Conservation (phyloP, 2,888 invertebrate genomes). For the Aporophyla nigra region DNA sequence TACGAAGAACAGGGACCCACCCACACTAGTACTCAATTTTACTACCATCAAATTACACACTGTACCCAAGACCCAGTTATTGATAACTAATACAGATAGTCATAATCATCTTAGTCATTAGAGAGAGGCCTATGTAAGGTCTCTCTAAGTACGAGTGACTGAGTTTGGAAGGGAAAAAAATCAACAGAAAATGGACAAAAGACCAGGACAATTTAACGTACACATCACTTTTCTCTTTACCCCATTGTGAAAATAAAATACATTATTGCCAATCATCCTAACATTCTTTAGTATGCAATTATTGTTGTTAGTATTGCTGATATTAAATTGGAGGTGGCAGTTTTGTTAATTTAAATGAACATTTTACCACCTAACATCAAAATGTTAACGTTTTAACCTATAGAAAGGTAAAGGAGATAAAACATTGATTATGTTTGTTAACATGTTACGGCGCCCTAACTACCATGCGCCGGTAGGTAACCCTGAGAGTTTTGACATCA, state of each 20-base stretch:
- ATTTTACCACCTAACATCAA: slow-evolving; percentile 6
- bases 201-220: neutral
- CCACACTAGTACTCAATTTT: neutral
- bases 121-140: neutral
- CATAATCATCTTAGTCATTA: too few species aligned
- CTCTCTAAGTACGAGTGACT: neutral
- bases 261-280: neutral
- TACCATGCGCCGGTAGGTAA: slow-evolving; percentile 33
- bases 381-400: slow-evolving; percentile 23
- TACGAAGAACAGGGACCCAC: neutral
- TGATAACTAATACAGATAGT: neutral
- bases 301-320: slow-evolving; percentile 2
- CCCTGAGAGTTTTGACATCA: slow-evolving; percentile 51
- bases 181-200: neutral
- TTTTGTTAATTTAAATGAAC: neutral
- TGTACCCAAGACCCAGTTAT: neutral
- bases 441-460: slow-evolving; percentile 23
- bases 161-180: neutral
- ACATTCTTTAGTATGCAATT: neutral
- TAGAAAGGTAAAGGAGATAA: slow-evolving; percentile 18
- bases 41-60: neutral
- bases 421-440: slow-evolving; percentile 22
- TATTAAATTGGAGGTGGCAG: neutral
- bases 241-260: neutral
- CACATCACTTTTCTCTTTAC: neutral